phyloP scores from a whole-genome alignment of 1,140 invertebrate genomes.

The Pseudomyrmex pallidus region DNA sequence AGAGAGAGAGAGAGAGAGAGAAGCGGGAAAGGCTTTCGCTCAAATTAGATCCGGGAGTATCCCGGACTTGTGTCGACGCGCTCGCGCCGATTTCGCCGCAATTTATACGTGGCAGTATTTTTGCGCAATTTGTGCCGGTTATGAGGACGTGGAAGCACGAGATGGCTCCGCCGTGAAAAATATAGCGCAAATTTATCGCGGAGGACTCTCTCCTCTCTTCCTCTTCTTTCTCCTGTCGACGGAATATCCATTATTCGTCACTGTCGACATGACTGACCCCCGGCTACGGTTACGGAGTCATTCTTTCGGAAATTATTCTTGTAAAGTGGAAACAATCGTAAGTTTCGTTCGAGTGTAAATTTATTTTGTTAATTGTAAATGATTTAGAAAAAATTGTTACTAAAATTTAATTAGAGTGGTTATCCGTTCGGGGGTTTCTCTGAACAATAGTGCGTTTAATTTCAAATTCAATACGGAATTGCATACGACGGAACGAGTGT shows the following conservation, averaged over 20 bases:
- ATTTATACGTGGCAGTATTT: conserved; percentile 77
- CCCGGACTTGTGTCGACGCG: conserved; percentile 65
- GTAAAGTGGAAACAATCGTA: neutral
- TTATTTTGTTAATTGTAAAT: neutral
- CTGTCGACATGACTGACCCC: conserved; percentile 64
- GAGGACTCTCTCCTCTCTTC: conserved; percentile 41
- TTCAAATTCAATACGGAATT: no score
- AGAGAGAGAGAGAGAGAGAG: conserved; percentile 26
- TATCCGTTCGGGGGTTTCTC: no score
- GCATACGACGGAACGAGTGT: neutral
- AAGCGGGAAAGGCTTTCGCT: conserved; percentile 72
- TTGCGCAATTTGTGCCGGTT: conserved; percentile 78
- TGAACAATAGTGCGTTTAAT: no score
- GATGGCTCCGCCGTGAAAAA: conserved; percentile 72
- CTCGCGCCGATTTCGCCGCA: conserved; percentile 69
- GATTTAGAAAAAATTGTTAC: neutral
- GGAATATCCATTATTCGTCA: conserved; percentile 75
- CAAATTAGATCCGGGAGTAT: conserved; percentile 74
- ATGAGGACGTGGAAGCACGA: conserved; percentile 73
- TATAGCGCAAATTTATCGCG: conserved; percentile 77
- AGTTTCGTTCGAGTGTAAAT: neutral
- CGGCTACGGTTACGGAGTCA: conserved; percentile 57
- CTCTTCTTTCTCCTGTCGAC: conserved; percentile 52
- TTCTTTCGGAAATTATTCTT: conserved; percentile 41
- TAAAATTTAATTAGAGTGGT: neutral